Percentiles rank a stretch among this genome's conserved stretches.
These are phyloP conservation scores for Euplagia quadripunctaria DNA, from an alignment of 2,888 invertebrate species.

Conservation along the genomic window DNA sequence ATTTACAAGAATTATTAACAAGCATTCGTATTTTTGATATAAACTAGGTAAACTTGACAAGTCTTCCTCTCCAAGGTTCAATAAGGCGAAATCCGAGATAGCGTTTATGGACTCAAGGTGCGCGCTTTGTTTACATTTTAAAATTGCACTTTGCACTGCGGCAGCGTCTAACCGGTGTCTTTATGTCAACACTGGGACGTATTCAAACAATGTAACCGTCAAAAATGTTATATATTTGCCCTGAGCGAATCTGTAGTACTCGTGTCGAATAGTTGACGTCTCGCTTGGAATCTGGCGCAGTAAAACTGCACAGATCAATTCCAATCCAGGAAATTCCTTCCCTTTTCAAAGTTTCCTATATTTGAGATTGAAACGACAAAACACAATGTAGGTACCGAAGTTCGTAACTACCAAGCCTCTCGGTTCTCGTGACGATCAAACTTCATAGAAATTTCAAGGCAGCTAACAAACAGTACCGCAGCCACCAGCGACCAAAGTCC, in stretches of 20 bases:
- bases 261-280: slow-evolving; percentile 37
- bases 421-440: slow-evolving; percentile 58
- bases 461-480: slow-evolving; percentile 56
- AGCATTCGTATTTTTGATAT: slow-evolving; percentile 60
- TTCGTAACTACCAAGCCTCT: slow-evolving; percentile 38
- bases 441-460: slow-evolving; percentile 74
- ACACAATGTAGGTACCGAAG: slow-evolving; percentile 38
- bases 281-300: slow-evolving; percentile 33
- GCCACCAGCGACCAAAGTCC: slow-evolving; percentile 55
- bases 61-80: slow-evolving; percentile 74
- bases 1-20: slow-evolving; percentile 46
- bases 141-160: slow-evolving; percentile 86
- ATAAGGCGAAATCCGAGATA: slow-evolving; percentile 82
- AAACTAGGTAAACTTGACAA: slow-evolving; percentile 65
- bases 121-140: slow-evolving; percentile 85
- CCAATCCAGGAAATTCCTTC: slow-evolving; percentile 36
- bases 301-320: slow-evolving; percentile 47
- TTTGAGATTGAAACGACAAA: slow-evolving; percentile 39
- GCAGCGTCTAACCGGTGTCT: slow-evolving; percentile 75
- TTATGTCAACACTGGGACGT: slow-evolving; percentile 77
- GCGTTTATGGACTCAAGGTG: slow-evolving; percentile 81
- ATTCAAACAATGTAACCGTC: slow-evolving; percentile 83
- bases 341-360: slow-evolving; percentile 25
- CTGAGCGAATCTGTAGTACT: slow-evolving; percentile 58
- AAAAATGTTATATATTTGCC: slow-evolving; percentile 76